A percentile compares a stretch with the other conserved stretches of the same genome.
Evolutionary conservation across 2,888 invertebrate species (phyloP).

Genomic region (Orthosia gracilis): DNA sequence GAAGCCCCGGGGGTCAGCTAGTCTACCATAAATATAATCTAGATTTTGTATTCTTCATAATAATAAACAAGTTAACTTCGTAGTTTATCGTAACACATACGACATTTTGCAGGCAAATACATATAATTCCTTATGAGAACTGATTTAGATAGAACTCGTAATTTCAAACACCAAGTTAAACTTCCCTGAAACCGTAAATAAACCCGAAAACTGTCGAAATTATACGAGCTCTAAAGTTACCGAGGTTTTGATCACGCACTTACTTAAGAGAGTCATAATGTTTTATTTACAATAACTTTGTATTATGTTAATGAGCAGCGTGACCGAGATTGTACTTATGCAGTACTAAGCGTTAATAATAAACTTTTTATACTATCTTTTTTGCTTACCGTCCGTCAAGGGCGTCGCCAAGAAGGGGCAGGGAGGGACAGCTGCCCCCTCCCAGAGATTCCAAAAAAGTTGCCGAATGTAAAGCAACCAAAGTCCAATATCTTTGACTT

Average conservation of each 20-base stretch:
- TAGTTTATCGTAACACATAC: not conserved
- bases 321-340: too few species aligned
- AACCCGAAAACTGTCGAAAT: constrained; percentile 1
- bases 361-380: too few species aligned
- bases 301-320: too few species aligned
- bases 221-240: not conserved
- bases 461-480: too few species aligned
- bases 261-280: not conserved
- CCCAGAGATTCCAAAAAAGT: too few species aligned
- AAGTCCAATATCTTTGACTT: too few species aligned
- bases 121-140: not conserved
- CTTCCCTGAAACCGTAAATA: not conserved
- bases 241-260: not conserved
- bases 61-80: constrained; percentile 2
- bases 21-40: not conserved
- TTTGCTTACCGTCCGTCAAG: too few species aligned
- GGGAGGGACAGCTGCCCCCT: too few species aligned
- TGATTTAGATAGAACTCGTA: constrained; percentile 4
- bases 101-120: constrained; percentile 1
- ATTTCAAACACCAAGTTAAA: constrained; percentile 10
- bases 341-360: too few species aligned
- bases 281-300: too few species aligned
- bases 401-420: too few species aligned
- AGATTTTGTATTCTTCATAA: not conserved
- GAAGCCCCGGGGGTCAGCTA: too few species aligned